Base-by-base conservation (phyloP, 2,888 invertebrate species). In the Lysandra coridon region DNA sequence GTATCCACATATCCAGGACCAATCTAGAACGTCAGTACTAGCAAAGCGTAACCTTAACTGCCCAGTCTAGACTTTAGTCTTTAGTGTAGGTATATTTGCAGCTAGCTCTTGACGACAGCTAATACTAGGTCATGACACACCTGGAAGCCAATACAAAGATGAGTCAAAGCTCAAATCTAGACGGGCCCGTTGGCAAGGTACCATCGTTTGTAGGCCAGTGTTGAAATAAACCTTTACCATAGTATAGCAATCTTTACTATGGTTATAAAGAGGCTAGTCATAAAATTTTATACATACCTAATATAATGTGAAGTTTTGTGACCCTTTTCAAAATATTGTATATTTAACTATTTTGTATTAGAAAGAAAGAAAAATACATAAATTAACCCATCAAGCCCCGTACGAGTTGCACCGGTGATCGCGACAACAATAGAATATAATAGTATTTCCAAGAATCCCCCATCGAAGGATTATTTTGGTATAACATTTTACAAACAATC, bases 151-250 rank as follows among this genome's bases (percentile, higher is more conserved):
- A 76, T 57, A 57, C 53, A 53, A 40, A 74, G 57, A 79, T 79
- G 79, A 79, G 79, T 79, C 79, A 79, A 60, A 79, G 74, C 60
- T 76, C 53, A 57, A 76, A 76, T 76, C 33, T 57, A 76, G 76
- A 76, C 57, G 33, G 30, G 30, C 49, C 76, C 57, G 76, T 57
- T 76, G 76, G 53, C 76, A 76, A 76, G 76, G 57, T 57, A 57
- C 57, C 33, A 76, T 17, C 57, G 30, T 33, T 30, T 76, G 76
- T 76, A 53, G 49, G 75, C 49, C 49, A 75, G 74, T 74, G 40
- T 12, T 73, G n/a, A 23, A n/a, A 74, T 49, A 74, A n/a, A 30
- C 14, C 33, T 33, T 33, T 62, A 23, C 23, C 23, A 23, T 0
- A 23, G 23, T 23, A 23, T 23, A 23, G 23, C 23, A 23, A 23